These are phyloP conservation scores for Clistopyga incitator DNA, from an alignment of 2,888 invertebrate genomes.

Conservation along the genomic window DNA sequence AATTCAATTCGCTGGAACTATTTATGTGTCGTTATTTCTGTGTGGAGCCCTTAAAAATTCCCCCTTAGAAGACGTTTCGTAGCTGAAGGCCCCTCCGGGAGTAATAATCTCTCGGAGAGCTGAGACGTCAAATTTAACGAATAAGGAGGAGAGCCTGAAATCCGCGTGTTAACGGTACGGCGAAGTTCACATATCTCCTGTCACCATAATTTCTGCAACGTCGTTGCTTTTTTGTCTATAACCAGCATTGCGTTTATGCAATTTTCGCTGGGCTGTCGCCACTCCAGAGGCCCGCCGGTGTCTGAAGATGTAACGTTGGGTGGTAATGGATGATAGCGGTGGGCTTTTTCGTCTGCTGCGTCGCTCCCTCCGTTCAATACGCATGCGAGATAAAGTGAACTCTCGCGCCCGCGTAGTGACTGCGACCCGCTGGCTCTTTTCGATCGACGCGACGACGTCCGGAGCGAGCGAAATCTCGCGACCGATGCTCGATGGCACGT, in stretches of 20 bases:
- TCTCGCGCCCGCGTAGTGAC: constrained; percentile 67
- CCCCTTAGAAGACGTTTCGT: too few species aligned
- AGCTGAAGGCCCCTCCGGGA: too few species aligned
- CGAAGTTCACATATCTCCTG: not conserved
- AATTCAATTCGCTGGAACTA: too few species aligned
- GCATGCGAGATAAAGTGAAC: constrained; percentile 80
- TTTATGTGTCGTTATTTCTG: too few species aligned
- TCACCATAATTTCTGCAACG: constrained; percentile 6
- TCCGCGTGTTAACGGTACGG: not conserved
- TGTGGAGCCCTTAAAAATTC: too few species aligned
- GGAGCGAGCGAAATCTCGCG: constrained; percentile 74
- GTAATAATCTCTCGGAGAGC: not conserved
- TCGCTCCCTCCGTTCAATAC: constrained; percentile 78
- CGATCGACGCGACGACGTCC: constrained; percentile 82
- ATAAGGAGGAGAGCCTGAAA: not conserved
- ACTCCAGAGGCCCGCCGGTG: not conserved
- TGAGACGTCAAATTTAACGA: not conserved
- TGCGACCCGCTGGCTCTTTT: constrained; percentile 77
- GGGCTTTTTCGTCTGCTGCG: constrained; percentile 16
- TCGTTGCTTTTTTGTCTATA: constrained; percentile 1
- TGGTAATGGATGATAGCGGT: constrained; percentile 3
- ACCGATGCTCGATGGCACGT: constrained; percentile 74
- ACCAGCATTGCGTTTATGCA: not conserved
- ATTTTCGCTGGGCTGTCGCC: not conserved
- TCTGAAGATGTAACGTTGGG: not conserved